Percentiles rank a stretch among this genome's conserved stretches.
These are phyloP conservation scores for Bombus soroeensis DNA, from an alignment of 1,140 invertebrate genomes.

Conservation along the genomic window DNA sequence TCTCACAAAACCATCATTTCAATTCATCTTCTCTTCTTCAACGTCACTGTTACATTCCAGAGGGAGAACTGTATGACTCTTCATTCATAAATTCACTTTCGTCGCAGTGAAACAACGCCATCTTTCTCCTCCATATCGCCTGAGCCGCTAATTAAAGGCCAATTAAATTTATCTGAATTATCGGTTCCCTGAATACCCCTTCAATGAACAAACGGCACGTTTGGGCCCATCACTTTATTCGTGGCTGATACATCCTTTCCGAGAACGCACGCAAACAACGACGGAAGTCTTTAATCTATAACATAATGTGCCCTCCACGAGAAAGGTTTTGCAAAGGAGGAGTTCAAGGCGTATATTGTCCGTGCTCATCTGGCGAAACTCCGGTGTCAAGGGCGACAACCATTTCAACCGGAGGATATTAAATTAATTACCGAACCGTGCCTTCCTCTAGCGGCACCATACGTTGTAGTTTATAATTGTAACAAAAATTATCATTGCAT, in stretches of 20 bases:
- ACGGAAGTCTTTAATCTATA: slow-evolving; percentile 59
- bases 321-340: slow-evolving; percentile 53
- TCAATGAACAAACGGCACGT: slow-evolving; percentile 1
- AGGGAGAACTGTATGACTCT: not conserved
- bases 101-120: not conserved
- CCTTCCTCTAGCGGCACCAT: not conserved
- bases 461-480: slow-evolving; percentile 14
- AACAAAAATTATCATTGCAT: slow-evolving; percentile 4
- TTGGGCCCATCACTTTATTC: not conserved
- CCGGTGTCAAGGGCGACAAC: slow-evolving; percentile 74
- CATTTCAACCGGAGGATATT: slow-evolving; percentile 50
- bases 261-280: slow-evolving; percentile 20
- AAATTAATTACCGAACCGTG: slow-evolving; percentile 67
- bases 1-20: not conserved
- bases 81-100: slow-evolving; percentile 32
- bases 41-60: not conserved
- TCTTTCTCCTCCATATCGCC: slow-evolving; percentile 1
- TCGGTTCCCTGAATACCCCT: slow-evolving; percentile 13
- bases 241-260: not conserved
- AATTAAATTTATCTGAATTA: slow-evolving; percentile 45
- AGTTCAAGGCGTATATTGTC: slow-evolving; percentile 76
- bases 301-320: slow-evolving; percentile 39
- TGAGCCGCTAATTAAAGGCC: slow-evolving; percentile 13
- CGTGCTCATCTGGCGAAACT: slow-evolving; percentile 75
- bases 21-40: not conserved